Base-by-base conservation (phyloP, 2,888 invertebrate genomes). In the Alloplasta piceator region DNA sequence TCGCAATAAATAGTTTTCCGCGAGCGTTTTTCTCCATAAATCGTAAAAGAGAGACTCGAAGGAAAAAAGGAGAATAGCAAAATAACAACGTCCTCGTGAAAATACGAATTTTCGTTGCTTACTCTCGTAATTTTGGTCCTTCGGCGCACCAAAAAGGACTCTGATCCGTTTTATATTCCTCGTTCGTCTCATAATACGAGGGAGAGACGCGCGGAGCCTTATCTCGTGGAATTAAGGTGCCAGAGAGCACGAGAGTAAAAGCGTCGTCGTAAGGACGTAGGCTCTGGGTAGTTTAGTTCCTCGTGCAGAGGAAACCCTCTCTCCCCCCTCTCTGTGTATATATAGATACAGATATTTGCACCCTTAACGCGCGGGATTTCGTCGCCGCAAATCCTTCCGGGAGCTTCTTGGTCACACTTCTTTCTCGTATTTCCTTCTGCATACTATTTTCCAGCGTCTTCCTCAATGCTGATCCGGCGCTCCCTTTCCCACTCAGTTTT, bases 181-280 rank as follows among this genome's bases (percentile, higher is more conserved):
- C 41, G 46, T 68, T 78, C 67, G 63, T 73, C 56, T 67, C 63
- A 61, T 61, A 61, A 68, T 67, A 78, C 67, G 48, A 43, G 67
- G 5, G 52, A 14, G 56, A 61, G 43, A 39, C 10, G 52, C 5
- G 52, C 58, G 36, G 16, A 36, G 43, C 67, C 66, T 67, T 67
- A 78, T 78, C 78, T 78, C 67, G 26, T 39, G 61, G 72, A 70
- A 79, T 79, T 75, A 80, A 70, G 71, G 75, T 75, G 39, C 60
- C 52, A 66, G 52, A 80, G 60, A 71, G 75, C 70, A 71, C 36
- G 56, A 46, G 46, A n/a, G 66, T 56, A 52, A 26, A 36, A 56
- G 56, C 16, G 26, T 48, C 43, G 48, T 48, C 38, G 46, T 56
- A n/a, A 10, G 48, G 26, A 12, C 16, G 60, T 66, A 71, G 77